Base-by-base conservation (phyloP, 2,888 invertebrate genomes). In the Drosophila longiperda region DNA sequence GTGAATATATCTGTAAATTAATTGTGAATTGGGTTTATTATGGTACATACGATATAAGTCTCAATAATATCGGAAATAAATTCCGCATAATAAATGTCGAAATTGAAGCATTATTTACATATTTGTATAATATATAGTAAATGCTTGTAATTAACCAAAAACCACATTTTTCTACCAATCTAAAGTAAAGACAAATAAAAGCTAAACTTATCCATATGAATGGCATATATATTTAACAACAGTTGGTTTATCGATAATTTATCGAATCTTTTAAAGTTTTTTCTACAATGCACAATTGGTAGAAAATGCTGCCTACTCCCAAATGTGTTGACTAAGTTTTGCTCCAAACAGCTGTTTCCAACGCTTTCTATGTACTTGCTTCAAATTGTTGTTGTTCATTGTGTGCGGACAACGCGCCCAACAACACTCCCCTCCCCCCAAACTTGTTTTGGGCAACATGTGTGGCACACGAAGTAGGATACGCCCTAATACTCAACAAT, bases 371-470 rank as follows among this genome's bases (percentile, higher is more conserved):
- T 65, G 71, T 49, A 53, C 63, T 67, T 67, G 67, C 52, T 23
- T 15, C 36, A 57, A 68, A 59, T 62, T 70, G 33, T 70, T 70
- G 70, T 38, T 52, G 60, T 36, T 69, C 29, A 50, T 48, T 49
- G 54, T 55, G 45, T 23, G 62, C 55, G 60, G 53, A 32, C 12
- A 15, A 8, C 45, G 29, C 33, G 26, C 8, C 8, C 17, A 29
- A 29, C 15, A 20, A 20, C 36, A 0, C 29, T 6, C 6, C 15
- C n/a, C n/a, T 12, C 17, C 32, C 2, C n/a, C 3, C 29, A 29
- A 29, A 32, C 20, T 29, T 29, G 49, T 52, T 40, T 69, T 66
- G 73, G 60, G 77, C 76, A 85, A 85, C 77, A 80, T 81, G 80
- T 80, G 80, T 80, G 80, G 26, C 26, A 26, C 70, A 49, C n/a